A percentile compares a stretch with the other conserved stretches of the same genome.
Conservation (phyloP, 1,140 invertebrate species). For the Physella acuta region DNA sequence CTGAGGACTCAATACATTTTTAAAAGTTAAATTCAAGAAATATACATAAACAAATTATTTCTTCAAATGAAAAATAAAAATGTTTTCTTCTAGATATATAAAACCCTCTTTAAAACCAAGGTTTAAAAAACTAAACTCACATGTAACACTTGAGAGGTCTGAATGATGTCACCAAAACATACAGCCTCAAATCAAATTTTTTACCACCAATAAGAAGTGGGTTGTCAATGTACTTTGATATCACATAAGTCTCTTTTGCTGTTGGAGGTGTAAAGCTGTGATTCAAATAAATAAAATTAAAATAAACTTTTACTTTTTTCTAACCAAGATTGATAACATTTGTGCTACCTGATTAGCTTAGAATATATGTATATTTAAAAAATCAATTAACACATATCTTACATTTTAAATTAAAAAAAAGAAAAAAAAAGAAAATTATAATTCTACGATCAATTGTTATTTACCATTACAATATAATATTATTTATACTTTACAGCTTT, state of each 20-base stretch:
- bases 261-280: slow-evolving; percentile 56
- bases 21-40: neutral
- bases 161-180: slow-evolving; percentile 92
- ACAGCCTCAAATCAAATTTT: slow-evolving; percentile 93
- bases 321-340: neutral
- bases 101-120: too few relatives aligned
- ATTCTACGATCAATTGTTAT: neutral
- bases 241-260: slow-evolving; percentile 61
- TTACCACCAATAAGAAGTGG: slow-evolving; percentile 91
- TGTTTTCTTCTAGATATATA: slow-evolving; percentile 1
- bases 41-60: neutral
- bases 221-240: slow-evolving; percentile 90
- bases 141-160: slow-evolving; percentile 73
- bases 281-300: slow-evolving; percentile 12
- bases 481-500: neutral
- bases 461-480: neutral
- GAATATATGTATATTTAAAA: neutral
- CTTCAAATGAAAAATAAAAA: neutral
- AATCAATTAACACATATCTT: too few relatives aligned
- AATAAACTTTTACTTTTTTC: neutral
- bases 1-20: too few relatives aligned
- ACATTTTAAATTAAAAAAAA: neutral
- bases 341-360: neutral
- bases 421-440: neutral
- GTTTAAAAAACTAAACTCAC: slow-evolving; percentile 47